Base-by-base conservation (phyloP, 2,888 invertebrate genomes). In the Baccha elongata region DNA sequence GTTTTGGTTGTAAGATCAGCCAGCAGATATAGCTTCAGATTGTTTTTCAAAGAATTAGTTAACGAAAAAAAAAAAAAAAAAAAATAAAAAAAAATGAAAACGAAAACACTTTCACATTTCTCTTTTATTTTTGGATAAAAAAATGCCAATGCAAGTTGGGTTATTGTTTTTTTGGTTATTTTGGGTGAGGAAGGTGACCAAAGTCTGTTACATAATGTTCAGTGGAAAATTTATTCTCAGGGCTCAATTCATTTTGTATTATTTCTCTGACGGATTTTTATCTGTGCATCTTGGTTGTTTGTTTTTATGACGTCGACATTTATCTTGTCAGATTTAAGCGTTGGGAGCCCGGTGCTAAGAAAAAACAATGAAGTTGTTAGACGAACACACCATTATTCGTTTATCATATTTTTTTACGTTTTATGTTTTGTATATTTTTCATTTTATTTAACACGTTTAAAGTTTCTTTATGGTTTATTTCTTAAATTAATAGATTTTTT, bases 81-180 rank as follows among this genome's bases (percentile, higher is more conserved):
- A n/a, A 19, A 48, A 23, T 1, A 3, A n/a, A 8, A 73, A 64
- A 60, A 40, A 15, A 44, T 60, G 44, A 60, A 68, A 74, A 75
- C 44, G 75, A 81, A 81, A 76, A 62, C 81, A 81, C 81, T 81
- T 81, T 81, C 81, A 81, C 81, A 81, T 81, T 80, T 65, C 37
- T 46, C 21, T 65, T 65, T 64, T 62, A 17, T 13, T 64, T 65
- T 44, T 17, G 42, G 32, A n/a, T 21, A 58, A 26, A 10, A 21
- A 50, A 32, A 42, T 50, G 15, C 6, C 32, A 15, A 44, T 23
- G 23, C 13, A 11, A 42, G 26, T 42, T 32, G 10, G 37, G 26
- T 10, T 26, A 15, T 52, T 21, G n/a, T 3, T 23, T 50, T 35
- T 17, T 23, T 40, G 3, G n/a, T 13, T 29, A 13, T 53, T 29